Conservation (phyloP, 2,113 vertebrate species). For the Chascanopsetta lugubris region DNA sequence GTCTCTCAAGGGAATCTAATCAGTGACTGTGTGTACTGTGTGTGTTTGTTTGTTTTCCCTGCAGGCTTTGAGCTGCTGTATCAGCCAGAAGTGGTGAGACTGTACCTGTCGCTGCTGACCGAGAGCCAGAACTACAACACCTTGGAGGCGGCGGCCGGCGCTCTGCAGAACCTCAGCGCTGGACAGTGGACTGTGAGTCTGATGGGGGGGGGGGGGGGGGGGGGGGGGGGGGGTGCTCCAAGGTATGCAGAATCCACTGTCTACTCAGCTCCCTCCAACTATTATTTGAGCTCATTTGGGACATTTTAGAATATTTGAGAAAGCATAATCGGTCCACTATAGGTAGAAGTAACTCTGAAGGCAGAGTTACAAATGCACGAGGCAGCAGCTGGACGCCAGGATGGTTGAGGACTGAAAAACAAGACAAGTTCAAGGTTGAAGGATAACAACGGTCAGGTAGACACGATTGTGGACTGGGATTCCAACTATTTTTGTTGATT, state of each 20-base stretch:
- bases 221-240: conserved; percentile 19
- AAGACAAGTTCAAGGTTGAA: background rate
- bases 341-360: background rate
- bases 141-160: conserved; percentile 91
- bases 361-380: background rate
- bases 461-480: background rate
- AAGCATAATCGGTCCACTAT: too few relatives aligned
- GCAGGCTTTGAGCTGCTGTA: conserved; percentile 96
- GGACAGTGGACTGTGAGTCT: conserved; percentile 90
- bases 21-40: conserved; percentile 38
- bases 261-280: too few relatives aligned
- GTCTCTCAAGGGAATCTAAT: conserved; percentile 40
- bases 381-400: background rate
- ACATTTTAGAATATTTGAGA: too few relatives aligned
- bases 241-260: too few relatives aligned
- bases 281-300: too few relatives aligned
- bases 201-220: too few relatives aligned
- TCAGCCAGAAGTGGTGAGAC: conserved; percentile 96
- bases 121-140: conserved; percentile 99
- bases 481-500: background rate
- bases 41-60: conserved; percentile 45
- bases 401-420: background rate
- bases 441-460: background rate
- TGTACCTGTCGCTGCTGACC: conserved; percentile 96
- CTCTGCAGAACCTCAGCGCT: background rate